Evolutionary conservation across 1,140 invertebrate genomes (phyloP), one percentile per base, ranked within the genome.

Genomic region (Drosophila lowei): DNA sequence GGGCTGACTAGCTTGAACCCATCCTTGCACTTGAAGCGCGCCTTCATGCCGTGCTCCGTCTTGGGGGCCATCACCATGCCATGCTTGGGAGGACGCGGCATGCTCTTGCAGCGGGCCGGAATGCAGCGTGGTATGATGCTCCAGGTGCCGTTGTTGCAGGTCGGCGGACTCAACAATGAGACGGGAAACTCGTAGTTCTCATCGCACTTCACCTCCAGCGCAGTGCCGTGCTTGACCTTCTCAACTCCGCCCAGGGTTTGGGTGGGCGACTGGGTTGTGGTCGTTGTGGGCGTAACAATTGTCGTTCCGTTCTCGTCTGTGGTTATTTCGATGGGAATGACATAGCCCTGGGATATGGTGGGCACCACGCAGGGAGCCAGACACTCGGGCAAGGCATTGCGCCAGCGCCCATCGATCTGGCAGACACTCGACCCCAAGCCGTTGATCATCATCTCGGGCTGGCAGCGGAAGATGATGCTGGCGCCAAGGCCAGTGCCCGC

Each of bases 131-230:
- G 98, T 68, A 98, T 96, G 75, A 98, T 95, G 0, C 96, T 96
- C 98, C 98, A 99, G 0, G 97, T 98, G 7, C 98, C 98, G 89
- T 99, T 99, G 88, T 97, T 96, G 86, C 98, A 99, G 0, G 94
- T 94, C 0, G 91, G 90, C 0, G 86, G 86, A 74, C 89, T 89
- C 8, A 90, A 52, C 34, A 90, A 63, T 0, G 89, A 90, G 0
- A 90, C 81, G 0, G 91, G 91, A 50, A 98, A 96, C 89, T 99
- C 98, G 79, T 97, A 98, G 74, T 97, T 95, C 58, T 95, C 92
- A 58, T 97, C 95, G 85, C 98, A 99, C 47, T 95, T 94, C 0
- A 99, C 96, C 16, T 95, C 92, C 25, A 99, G 93, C n/a, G 94
- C 93, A 64, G 96, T 95, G 15, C 97, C 97, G 90, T 99, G 97